Evolutionary conservation across 2,797 vertebrate genomes (phyloP), one percentile per base, ranked within the genome.

Genomic region (Chiroxiphia lanceolata): DNA sequence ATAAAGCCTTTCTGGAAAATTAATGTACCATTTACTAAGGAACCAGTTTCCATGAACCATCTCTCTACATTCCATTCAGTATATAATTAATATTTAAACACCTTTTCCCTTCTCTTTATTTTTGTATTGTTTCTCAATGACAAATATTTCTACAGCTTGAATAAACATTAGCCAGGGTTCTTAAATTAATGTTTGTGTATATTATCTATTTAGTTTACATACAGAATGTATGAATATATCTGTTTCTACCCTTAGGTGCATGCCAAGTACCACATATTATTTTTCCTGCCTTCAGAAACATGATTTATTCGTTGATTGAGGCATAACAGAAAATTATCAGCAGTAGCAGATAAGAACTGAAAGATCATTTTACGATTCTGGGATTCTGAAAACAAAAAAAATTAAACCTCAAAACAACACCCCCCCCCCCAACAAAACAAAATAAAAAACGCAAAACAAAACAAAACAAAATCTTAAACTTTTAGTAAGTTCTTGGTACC

Each of bases 11-110:
- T 90, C 80, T 63, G 27, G 80, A 87, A 91, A 94, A 95, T 87
- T 90, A 94, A 84, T 86, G 48, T 90, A 29, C 76, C 48, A 19
- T 96, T 91, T 90, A 81, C 70, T 67, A 83, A 88, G 83, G 65
- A 88, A 88, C 59, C 14, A 14, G 10, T 75, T 94, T 96, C 69
- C 2, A 2, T 76, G 80, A 83, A 80, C 50, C 83, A 65, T 51
- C 61, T 93, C 40, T 90, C 80, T 67, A 38, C 33, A 60, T 94
- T 91, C 67, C 13, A 74, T 88, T 95, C 80, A 91, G 63, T n/a
- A 57, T 70, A 56, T 47, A 96, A 93, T 93, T 94, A 96, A 97
- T 96, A 94, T 95, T 96, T 96, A 90, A 96, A 70, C 6, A 57
- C 56, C 38, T 86, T 93, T 89, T 86, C 29, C 26, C 8, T 81